These are phyloP conservation scores for Monochamus saltuarius DNA, from an alignment of 1,140 invertebrate genomes.

Conservation along the genomic window DNA sequence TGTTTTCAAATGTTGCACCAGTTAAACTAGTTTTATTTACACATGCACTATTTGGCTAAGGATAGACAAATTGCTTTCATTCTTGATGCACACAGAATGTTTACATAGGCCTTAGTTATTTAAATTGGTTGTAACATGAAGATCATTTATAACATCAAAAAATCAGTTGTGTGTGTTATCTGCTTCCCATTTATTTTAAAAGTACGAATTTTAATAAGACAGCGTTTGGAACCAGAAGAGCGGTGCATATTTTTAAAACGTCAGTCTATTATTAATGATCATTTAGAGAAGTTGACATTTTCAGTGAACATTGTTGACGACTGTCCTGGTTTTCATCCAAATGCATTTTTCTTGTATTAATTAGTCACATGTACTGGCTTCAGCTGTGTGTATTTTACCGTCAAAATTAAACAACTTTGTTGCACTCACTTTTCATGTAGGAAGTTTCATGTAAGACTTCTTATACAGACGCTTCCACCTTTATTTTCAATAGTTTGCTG, in stretches of 20 bases:
- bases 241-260: slow-evolving; percentile 24
- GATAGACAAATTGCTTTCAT: too few species aligned
- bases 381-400: slow-evolving; percentile 8
- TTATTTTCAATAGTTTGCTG: too few species aligned
- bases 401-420: too few species aligned
- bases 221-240: slow-evolving; percentile 4
- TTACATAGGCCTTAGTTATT: slow-evolving; percentile 16
- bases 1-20: too few species aligned
- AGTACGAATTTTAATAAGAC: slow-evolving; percentile 23
- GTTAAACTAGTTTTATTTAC: too few species aligned
- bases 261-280: slow-evolving; percentile 31
- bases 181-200: slow-evolving; percentile 15
- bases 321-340: slow-evolving; percentile 20
- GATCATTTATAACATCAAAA: slow-evolving; percentile 11
- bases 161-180: slow-evolving; percentile 15
- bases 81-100: neutral
- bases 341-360: slow-evolving; percentile 26
- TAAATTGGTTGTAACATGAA: slow-evolving; percentile 1
- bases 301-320: slow-evolving; percentile 28
- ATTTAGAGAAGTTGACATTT: slow-evolving; percentile 30
- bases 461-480: too few species aligned
- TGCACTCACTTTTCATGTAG: too few species aligned
- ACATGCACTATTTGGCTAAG: too few species aligned
- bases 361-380: slow-evolving; percentile 22
- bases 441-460: too few species aligned